Conservation (phyloP, 2,888 invertebrate genomes). For the Aphodius granarius region DNA sequence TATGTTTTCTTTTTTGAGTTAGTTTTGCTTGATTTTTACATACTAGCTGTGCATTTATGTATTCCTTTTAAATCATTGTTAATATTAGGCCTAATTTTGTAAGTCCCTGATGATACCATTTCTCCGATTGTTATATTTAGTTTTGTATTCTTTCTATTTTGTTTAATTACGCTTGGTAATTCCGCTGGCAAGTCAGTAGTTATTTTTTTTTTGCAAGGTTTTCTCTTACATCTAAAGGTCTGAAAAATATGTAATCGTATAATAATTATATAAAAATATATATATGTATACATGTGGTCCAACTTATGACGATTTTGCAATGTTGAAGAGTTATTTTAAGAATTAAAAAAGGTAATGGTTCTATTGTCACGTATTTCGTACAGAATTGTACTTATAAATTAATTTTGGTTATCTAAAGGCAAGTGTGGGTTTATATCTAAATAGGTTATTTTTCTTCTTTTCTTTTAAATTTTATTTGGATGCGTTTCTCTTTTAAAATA, state of each 20-base stretch:
- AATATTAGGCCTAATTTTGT: constrained; percentile 11
- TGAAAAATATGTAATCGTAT: constrained; percentile 29
- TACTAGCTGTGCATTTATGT: constrained; percentile 13
- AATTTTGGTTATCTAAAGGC: neutral
- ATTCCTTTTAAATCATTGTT: constrained; percentile 3
- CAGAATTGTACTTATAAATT: constrained; percentile 30
- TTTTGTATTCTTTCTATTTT: neutral
- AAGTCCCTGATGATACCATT: neutral
- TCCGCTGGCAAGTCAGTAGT: neutral
- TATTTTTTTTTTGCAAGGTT: constrained; percentile 14
- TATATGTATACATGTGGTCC: constrained; percentile 37
- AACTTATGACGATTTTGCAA: constrained; percentile 42
- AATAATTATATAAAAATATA: constrained; percentile 23
- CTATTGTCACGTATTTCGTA: constrained; percentile 29
- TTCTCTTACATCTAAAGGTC: constrained; percentile 24
- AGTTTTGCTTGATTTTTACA: constrained; percentile 11
- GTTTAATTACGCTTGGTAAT: constrained; percentile 1
- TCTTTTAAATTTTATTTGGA: neutral
- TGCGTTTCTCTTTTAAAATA: constrained; percentile 3
- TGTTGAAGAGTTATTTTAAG: constrained; percentile 38
- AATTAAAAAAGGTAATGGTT: constrained; percentile 35
- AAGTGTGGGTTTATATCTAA: neutral
- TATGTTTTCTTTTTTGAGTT: constrained; percentile 7
- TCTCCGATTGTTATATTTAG: constrained; percentile 7
- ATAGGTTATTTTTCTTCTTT: constrained; percentile 9